phyloP scores from a whole-genome alignment of 2,113 vertebrate species.

The Heterochromis multidens region DNA sequence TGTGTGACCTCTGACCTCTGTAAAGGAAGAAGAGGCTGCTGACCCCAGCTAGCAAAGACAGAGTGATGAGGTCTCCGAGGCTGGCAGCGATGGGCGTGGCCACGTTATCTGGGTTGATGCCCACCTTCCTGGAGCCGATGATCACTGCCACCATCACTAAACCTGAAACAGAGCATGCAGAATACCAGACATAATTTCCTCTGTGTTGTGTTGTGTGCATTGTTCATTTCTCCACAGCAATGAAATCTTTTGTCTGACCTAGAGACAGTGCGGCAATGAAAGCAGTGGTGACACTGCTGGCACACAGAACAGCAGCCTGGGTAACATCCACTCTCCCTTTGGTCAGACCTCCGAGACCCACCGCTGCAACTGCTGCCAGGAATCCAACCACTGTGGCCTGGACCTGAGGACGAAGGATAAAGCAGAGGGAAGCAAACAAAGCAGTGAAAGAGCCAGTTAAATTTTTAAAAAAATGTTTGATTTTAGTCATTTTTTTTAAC shows the following conservation, averaged over 20 bases:
- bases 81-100: slow-evolving; percentile 92
- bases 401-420: slow-evolving; percentile 70
- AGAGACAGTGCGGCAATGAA: slow-evolving; percentile 85
- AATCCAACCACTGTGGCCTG: slow-evolving; percentile 92
- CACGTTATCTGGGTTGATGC: slow-evolving; percentile 93
- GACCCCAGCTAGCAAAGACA: slow-evolving; percentile 84
- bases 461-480: background rate
- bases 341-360: slow-evolving; percentile 80
- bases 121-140: slow-evolving; percentile 82
- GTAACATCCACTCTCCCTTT: slow-evolving; percentile 75
- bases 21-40: slow-evolving; percentile 84
- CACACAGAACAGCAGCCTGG: slow-evolving; percentile 82
- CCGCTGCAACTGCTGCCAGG: slow-evolving; percentile 83
- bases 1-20: slow-evolving; percentile 76
- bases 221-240: background rate
- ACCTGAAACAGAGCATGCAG: slow-evolving; percentile 63
- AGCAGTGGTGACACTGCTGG: slow-evolving; percentile 87
- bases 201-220: background rate
- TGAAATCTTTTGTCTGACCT: slow-evolving; percentile 64
- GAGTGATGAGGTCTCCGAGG: slow-evolving; percentile 88
- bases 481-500: fast-evolving
- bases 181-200: background rate
- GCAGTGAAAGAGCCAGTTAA: background rate
- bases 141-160: slow-evolving; percentile 88
- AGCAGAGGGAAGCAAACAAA: background rate